Evolutionary conservation across 2,113 vertebrate genomes (phyloP).

Genomic region (Mungos mungo): DNA sequence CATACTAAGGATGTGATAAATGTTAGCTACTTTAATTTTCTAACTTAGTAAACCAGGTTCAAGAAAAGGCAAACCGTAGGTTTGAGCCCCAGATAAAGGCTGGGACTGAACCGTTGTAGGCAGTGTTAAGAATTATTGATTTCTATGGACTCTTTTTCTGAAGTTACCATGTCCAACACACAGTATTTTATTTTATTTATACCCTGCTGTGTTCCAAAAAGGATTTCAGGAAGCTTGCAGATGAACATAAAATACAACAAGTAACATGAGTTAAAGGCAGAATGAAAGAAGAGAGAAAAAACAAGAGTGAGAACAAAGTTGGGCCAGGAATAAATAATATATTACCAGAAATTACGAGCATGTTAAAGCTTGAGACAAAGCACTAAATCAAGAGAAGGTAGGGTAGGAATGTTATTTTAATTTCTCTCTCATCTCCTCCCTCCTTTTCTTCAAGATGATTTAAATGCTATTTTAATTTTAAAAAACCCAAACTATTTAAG

Average conservation of each 20-base stretch:
- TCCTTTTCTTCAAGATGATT: background rate
- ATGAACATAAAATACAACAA: constrained; percentile 54
- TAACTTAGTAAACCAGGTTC: constrained; percentile 24
- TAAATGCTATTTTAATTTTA: constrained; percentile 40
- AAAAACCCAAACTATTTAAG: background rate
- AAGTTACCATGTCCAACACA: background rate
- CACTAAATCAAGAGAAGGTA: constrained; percentile 23
- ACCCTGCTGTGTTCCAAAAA: constrained; percentile 34
- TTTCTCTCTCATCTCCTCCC: background rate
- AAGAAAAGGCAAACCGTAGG: background rate
- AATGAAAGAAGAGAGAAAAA: constrained; percentile 47
- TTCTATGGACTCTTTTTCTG: background rate
- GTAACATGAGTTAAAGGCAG: constrained; percentile 37
- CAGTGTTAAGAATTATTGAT: constrained; percentile 24
- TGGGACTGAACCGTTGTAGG: background rate
- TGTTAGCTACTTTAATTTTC: constrained; percentile 5
- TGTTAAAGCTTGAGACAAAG: constrained; percentile 23
- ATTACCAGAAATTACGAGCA: constrained; percentile 33
- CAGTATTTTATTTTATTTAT: constrained; percentile 68
- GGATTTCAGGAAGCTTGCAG: constrained; percentile 28
- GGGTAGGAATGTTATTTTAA: background rate
- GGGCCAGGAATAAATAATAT: constrained; percentile 2
- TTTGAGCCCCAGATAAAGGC: background rate
- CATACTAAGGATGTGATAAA: background rate
- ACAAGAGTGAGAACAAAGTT: constrained; percentile 26